Evolutionary conservation across 2,888 invertebrate genomes (phyloP).

Genomic region (Eupithecia pulchellata): DNA sequence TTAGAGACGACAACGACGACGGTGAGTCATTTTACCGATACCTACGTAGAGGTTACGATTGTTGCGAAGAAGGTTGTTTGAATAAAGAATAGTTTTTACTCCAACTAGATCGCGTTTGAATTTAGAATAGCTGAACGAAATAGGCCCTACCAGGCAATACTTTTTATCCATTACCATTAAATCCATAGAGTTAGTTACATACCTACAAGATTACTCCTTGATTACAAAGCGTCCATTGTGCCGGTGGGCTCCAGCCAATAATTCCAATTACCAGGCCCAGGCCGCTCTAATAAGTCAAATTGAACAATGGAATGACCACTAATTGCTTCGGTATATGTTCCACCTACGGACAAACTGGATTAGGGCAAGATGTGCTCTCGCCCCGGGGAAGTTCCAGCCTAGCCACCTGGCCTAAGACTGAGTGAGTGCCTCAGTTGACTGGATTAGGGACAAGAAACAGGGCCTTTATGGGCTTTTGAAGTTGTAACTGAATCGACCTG

Average conservation of each 20-base stretch:
- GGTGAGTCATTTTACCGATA: constrained; percentile 6
- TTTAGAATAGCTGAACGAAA: constrained; percentile 1
- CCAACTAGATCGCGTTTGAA: background rate
- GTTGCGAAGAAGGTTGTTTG: background rate
- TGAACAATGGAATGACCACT: constrained; percentile 72
- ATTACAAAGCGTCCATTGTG: constrained; percentile 53
- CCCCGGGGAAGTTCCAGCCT: background rate
- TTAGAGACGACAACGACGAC: background rate
- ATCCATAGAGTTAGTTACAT: constrained; percentile 12
- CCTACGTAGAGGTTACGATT: background rate
- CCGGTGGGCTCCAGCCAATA: constrained; percentile 57
- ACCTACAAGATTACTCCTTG: constrained; percentile 52
- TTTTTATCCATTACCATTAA: background rate
- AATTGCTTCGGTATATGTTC: constrained; percentile 62
- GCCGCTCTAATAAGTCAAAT: constrained; percentile 76
- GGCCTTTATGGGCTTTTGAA: constrained; percentile 20
- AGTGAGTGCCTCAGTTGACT: background rate
- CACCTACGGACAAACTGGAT: constrained; percentile 37
- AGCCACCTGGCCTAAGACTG: background rate
- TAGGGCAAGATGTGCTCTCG: constrained; percentile 31
- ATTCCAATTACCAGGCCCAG: constrained; percentile 66
- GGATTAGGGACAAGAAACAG: background rate
- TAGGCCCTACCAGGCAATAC: background rate
- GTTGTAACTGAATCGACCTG: background rate
- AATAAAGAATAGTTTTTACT: background rate